Conservation (phyloP, 2,888 invertebrate genomes). For the Lamellibrachia satsuma region DNA sequence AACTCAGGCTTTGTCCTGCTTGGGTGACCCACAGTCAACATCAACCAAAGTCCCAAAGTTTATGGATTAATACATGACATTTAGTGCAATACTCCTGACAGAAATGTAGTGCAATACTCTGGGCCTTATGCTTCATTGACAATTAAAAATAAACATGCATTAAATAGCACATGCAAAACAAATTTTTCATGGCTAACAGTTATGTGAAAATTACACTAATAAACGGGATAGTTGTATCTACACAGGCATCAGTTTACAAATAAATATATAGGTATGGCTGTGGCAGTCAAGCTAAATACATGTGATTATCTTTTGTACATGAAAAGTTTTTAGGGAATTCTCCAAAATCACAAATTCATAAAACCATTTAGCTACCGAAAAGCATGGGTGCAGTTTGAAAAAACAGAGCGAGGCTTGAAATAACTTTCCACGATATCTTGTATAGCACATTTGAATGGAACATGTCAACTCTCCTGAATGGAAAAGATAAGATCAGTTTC, state of each 20-base stretch:
- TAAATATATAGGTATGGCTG: neutral
- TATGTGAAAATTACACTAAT: too few relatives aligned
- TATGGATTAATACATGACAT: too few relatives aligned
- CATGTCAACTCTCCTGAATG: too few relatives aligned
- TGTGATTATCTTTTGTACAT: neutral
- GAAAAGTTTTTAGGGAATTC: too few relatives aligned
- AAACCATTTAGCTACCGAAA: too few relatives aligned
- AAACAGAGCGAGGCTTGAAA: too few relatives aligned
- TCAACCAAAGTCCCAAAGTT: neutral
- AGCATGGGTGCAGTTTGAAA: too few relatives aligned
- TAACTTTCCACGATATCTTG: too few relatives aligned
- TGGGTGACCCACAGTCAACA: neutral
- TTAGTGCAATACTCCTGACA: too few relatives aligned
- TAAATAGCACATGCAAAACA: neutral
- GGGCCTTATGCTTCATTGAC: neutral
- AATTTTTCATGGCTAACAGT: neutral
- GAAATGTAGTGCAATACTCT: neutral
- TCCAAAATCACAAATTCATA: too few relatives aligned
- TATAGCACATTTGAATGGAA: too few relatives aligned
- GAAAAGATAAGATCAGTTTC: too few relatives aligned
- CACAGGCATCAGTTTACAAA: neutral
- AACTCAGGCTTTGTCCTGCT: neutral
- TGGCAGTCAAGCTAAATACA: neutral
- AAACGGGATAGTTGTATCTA: neutral
- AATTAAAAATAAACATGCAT: neutral